Percentiles rank a stretch among this genome's conserved stretches.
phyloP scores from a whole-genome alignment of 2,888 invertebrate genomes.

The Entomobrya multifasciata region DNA sequence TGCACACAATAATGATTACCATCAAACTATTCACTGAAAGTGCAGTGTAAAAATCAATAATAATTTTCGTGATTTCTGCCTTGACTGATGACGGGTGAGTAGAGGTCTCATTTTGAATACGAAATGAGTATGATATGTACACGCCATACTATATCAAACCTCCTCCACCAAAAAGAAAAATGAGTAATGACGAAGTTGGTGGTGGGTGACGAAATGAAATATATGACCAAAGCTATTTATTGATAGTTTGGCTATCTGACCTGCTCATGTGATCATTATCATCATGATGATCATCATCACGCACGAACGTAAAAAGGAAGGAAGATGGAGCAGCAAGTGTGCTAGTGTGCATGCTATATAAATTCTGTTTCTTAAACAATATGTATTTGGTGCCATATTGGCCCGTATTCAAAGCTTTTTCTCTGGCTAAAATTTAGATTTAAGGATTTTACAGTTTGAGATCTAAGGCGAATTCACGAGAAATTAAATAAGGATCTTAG shows the following conservation, averaged over 20 bases:
- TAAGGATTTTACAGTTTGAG: no score
- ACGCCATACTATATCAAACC: no score
- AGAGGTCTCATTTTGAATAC: constrained; percentile 4
- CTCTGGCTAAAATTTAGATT: no score
- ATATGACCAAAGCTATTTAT: not conserved
- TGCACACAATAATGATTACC: not conserved
- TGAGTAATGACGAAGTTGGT: not conserved
- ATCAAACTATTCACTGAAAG: not conserved
- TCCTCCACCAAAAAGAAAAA: not conserved
- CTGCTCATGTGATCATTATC: not conserved
- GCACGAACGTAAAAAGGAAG: not conserved
- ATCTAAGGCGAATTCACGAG: no score
- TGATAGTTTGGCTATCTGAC: no score
- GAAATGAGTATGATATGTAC: not conserved
- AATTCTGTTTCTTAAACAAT: no score
- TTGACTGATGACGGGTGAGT: not conserved
- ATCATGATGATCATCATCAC: not conserved
- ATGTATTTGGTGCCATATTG: no score
- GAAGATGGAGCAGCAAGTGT: not conserved
- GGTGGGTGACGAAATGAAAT: constrained; percentile 12
- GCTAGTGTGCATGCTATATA: no score
- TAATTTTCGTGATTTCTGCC: not conserved
- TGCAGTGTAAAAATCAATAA: not conserved
- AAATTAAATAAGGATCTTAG: no score
- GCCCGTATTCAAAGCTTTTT: no score